Evolutionary conservation across 2,888 invertebrate genomes (phyloP).

Genomic region (Dasysyrphus tricinctus): DNA sequence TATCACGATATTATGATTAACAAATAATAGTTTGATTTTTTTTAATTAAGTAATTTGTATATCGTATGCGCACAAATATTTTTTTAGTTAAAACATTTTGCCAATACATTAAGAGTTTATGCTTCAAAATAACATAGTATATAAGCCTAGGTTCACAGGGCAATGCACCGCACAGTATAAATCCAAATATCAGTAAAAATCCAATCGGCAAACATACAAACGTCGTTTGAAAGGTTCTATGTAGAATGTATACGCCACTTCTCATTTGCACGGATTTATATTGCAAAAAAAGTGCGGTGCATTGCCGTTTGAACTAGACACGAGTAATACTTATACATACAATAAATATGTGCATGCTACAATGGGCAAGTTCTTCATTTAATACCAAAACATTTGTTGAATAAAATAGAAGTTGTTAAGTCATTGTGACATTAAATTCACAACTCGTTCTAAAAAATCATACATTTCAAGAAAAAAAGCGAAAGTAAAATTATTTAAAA

Average conservation of each 20-base stretch:
- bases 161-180: too few relatives aligned
- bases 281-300: too few relatives aligned
- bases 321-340: slow-evolving; percentile 25
- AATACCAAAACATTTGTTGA: slow-evolving; percentile 3
- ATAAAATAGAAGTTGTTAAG: neutral
- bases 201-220: too few relatives aligned
- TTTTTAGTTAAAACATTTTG: slow-evolving; percentile 33
- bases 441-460: neutral
- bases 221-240: too few relatives aligned
- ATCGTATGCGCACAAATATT: slow-evolving; percentile 42
- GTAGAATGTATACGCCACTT: too few relatives aligned
- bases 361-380: slow-evolving; percentile 5
- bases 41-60: slow-evolving; percentile 55
- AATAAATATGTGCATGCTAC: slow-evolving; percentile 44
- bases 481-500: neutral
- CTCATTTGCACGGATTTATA: too few relatives aligned
- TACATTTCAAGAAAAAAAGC: neutral
- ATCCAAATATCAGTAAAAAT: too few relatives aligned
- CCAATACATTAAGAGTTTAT: slow-evolving; percentile 13
- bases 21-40: slow-evolving; percentile 46
- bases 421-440: neutral
- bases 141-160: too few relatives aligned
- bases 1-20: slow-evolving; percentile 65
- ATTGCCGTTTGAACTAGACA: too few relatives aligned
- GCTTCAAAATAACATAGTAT: slow-evolving; percentile 32